Base-by-base conservation (phyloP, 2,113 vertebrate species). In the Rana temporaria region DNA sequence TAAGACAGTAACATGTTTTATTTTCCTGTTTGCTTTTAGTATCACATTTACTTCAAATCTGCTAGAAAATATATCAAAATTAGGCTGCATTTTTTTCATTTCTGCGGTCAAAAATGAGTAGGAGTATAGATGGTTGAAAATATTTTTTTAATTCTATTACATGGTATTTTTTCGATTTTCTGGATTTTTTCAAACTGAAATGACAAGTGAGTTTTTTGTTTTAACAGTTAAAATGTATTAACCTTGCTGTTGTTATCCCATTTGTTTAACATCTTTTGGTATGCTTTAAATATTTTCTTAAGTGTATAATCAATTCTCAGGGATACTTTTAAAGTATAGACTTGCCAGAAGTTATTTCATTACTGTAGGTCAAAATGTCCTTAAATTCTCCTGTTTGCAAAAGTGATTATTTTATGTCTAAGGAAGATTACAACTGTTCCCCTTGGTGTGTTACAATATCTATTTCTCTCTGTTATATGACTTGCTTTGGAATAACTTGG, bases 401-500 rank as follows among this genome's bases (percentile, higher is more conserved):
- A 78, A 78, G 76, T 78, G 63, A 78, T 78, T 78, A 78, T 78
- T 78, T 78, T 56, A 78, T 78, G 76, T 78, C 76, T 78, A 30
- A 78, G 52, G 62, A 78, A 78, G 76, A 78, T 78, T 78, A 78
- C 76, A 78, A 56, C 76, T 67, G 48, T 67, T 78, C 76, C 76
- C 63, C 76, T 78, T 78, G 76, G 76, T 78, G 67, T 78, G 76
- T 78, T 64, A 66, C 63, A 78, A 78, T 78, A 78, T 78, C 76
- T 78, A 78, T 66, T 78, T 78, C 63, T 78, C 24, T 34, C 63
- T 78, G 76, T 78, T 78, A 78, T 67, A 78, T 78, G 76, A 67
- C 76, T 78, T 34, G 52, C 76, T 67, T 78, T 66, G 76, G 76
- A 78, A 67, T 63, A 75, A 75, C 63, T 78, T 24, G 15, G 76